Base-by-base conservation (phyloP, 2,113 vertebrate genomes). In the Oriolus oriolus region DNA sequence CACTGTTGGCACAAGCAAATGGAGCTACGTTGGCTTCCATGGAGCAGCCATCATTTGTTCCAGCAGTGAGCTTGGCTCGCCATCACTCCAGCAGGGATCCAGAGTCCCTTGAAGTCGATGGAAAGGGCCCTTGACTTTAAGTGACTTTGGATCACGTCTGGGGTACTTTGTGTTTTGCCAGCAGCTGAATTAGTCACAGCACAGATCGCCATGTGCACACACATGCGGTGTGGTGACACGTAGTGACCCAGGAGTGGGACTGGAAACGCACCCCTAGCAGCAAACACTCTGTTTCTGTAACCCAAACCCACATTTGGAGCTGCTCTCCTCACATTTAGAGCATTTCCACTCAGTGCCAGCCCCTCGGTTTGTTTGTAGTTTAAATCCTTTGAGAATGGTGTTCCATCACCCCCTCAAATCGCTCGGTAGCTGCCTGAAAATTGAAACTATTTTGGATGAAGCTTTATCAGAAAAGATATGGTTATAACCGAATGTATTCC, bases 361-460 rank as follows among this genome's bases (percentile, higher is more conserved):
- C 59, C 59, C 76, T 78, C 5, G 2, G 45, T 81, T 84, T 86
- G 57, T 49, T 80, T 90, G 65, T 11, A 52, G 37, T 45, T 90
- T 80, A 84, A 83, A 89, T 53, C 64, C 56, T 71, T 84, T 31
- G 64, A 61, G 37, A 7, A 2, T 54, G 44, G 71, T 96, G 75
- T 79, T 80, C 88, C 64, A 75, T 56, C 90, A 57, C 64, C 68
- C 61, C 60, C 68, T 56, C 71, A 90, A 79, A 87, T 64, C 11
- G 0, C 68, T 78, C 71, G 60, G 76, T 70, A 90, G 63, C 83
- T 75, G 79, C 56, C 76, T 90, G 65, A 77, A 94, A 95, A 90
- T 11, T 44, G 44, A 92, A 80, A 64, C 80, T 87, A 64, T 97
- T 94, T 96, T 96, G 89, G 88, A 94, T 44, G 44, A 71, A n/a